Conservation (phyloP, 2,888 invertebrate genomes). For the Hyles lineata region DNA sequence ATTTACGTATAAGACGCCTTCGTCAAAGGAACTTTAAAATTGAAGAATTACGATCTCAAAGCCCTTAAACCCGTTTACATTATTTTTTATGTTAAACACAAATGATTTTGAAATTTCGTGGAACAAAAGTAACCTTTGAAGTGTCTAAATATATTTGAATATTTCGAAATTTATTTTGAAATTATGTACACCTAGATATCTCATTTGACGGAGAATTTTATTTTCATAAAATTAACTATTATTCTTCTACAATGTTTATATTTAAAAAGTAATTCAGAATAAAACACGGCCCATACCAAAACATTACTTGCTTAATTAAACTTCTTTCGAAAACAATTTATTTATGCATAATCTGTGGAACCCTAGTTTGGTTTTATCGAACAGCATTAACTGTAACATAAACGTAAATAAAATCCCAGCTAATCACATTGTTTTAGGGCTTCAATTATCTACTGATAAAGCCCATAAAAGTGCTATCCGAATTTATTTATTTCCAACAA, state of each 20-base stretch:
- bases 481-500: neutral
- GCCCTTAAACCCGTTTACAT: neutral
- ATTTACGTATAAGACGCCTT: neutral
- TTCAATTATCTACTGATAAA: neutral
- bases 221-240: too few species aligned
- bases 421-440: slow-evolving; percentile 34
- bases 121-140: neutral
- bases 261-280: too few species aligned
- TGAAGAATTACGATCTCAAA: neutral
- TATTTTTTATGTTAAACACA: neutral
- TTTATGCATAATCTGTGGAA: neutral
- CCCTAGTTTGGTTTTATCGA: too few species aligned
- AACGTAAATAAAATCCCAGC: slow-evolving; percentile 30
- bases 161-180: neutral
- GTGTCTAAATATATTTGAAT: neutral
- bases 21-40: neutral
- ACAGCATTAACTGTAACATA: slow-evolving; percentile 12
- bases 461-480: neutral
- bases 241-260: too few species aligned
- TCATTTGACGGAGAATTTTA: too few species aligned
- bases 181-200: neutral
- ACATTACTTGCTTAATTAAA: too few species aligned
- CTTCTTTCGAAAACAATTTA: neutral
- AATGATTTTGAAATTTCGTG: neutral
- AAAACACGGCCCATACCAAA: too few species aligned